Evolutionary conservation across 2,888 invertebrate species (phyloP).

Genomic region (Nomada fabriciana): DNA sequence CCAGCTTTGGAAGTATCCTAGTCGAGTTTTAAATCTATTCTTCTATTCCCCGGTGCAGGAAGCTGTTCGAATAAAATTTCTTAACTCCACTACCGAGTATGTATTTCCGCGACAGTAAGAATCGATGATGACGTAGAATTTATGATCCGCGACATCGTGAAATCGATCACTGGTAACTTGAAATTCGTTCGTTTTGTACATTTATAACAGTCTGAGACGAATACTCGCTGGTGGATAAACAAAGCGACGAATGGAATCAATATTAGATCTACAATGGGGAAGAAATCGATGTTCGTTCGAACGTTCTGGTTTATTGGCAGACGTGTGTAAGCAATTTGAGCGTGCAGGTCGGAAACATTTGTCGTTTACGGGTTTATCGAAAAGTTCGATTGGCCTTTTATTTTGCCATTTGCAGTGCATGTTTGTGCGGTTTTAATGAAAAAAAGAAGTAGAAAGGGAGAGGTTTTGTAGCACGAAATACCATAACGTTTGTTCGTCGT

Average conservation of each 20-base stretch:
- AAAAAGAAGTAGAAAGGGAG: not conserved
- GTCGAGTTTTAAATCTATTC: conserved; percentile 3
- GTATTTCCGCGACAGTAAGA: not conserved
- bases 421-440: not conserved
- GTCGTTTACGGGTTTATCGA: not conserved
- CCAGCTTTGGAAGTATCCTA: conserved; percentile 5
- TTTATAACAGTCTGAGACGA: not conserved
- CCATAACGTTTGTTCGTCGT: too few species aligned
- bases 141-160: conserved; percentile 18
- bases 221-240: not conserved
- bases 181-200: not conserved
- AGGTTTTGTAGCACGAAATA: not conserved
- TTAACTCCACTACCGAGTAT: conserved; percentile 24
- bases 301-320: not conserved
- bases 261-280: not conserved
- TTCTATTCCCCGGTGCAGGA: not conserved
- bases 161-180: conserved; percentile 34
- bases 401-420: not conserved
- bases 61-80: conserved; percentile 3
- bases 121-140: conserved; percentile 7
- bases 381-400: not conserved
- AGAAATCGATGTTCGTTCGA: not conserved
- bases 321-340: not conserved
- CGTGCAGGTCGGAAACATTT: not conserved
- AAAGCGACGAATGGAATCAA: not conserved